Evolutionary conservation across 2,888 invertebrate genomes (phyloP).

Genomic region (Mechanitis mazaeus): DNA sequence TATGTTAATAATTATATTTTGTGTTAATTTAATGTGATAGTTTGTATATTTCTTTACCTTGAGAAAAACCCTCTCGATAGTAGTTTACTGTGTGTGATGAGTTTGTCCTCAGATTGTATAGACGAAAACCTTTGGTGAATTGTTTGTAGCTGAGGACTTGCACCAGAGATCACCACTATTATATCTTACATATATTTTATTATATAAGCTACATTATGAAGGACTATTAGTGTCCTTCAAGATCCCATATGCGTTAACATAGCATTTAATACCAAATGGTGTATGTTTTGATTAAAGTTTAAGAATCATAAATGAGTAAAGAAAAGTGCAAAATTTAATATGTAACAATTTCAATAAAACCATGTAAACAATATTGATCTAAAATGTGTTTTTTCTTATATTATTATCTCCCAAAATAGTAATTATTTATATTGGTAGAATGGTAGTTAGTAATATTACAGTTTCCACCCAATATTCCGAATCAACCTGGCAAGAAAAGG

Average conservation of each 20-base stretch:
- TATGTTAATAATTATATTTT: conserved; percentile 74
- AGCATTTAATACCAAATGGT: conserved; percentile 76
- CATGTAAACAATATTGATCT: conserved; percentile 71
- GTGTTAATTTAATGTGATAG: conserved; percentile 76
- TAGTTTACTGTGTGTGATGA: conserved; percentile 23
- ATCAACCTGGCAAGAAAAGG: conserved; percentile 49
- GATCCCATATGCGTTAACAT: conserved; percentile 67
- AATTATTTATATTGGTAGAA: conserved; percentile 43
- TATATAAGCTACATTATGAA: conserved; percentile 58
- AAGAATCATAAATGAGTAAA: conserved; percentile 67
- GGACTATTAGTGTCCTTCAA: conserved; percentile 60
- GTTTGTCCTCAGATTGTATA: conserved; percentile 13
- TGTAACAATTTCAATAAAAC: conserved; percentile 75
- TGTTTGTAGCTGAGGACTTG: conserved; percentile 15
- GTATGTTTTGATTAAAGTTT: conserved; percentile 72
- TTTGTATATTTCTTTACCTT: conserved; percentile 72
- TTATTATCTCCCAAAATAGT: conserved; percentile 19
- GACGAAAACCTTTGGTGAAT: conserved; percentile 7
- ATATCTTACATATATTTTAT: conserved; percentile 39
- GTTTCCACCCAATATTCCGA: conserved; percentile 51
- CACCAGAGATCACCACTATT: conserved; percentile 33
- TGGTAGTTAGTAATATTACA: conserved; percentile 37
- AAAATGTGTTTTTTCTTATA: conserved; percentile 47
- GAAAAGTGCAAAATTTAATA: conserved; percentile 75
- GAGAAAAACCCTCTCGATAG: conserved; percentile 54